Evolutionary conservation across 2,888 invertebrate genomes (phyloP).

Genomic region (Diachrysia chrysitis): DNA sequence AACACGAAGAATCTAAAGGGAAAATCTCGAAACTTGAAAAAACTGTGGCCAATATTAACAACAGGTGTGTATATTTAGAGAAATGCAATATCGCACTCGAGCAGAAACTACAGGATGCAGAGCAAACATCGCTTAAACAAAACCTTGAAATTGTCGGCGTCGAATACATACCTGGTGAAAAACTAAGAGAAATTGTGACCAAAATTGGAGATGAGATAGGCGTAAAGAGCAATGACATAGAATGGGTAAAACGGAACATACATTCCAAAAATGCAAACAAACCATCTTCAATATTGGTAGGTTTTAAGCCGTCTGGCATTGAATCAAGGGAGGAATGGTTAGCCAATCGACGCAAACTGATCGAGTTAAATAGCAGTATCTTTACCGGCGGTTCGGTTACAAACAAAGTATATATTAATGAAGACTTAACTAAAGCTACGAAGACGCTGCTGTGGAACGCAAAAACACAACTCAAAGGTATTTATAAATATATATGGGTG

Average conservation of each 20-base stretch:
- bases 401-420: constrained; percentile 21
- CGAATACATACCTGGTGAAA: constrained; percentile 18
- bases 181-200: constrained; percentile 3
- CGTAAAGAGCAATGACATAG: constrained; percentile 8
- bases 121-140: constrained; percentile 14
- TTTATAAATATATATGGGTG: constrained; percentile 18
- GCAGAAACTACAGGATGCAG: constrained; percentile 26
- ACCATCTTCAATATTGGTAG: constrained; percentile 16
- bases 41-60: constrained; percentile 22
- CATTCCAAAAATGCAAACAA: neutral
- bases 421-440: constrained; percentile 16
- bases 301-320: constrained; percentile 13
- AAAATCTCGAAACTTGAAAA: constrained; percentile 22
- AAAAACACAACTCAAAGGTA: constrained; percentile 8
- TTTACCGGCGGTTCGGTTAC: neutral
- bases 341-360: constrained; percentile 10
- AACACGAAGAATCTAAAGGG: constrained; percentile 2
- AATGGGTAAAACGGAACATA: constrained; percentile 11
- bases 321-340: constrained; percentile 13
- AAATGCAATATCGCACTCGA: constrained; percentile 29
- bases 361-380: constrained; percentile 2
- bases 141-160: constrained; percentile 20
- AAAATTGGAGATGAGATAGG: constrained; percentile 14
- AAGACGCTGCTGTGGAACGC: neutral
- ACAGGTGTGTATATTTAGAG: constrained; percentile 32